Evolutionary conservation across 1,140 invertebrate species (phyloP), one percentile per base, ranked within the genome.

Genomic region (Diabrotica undecimpunctata): DNA sequence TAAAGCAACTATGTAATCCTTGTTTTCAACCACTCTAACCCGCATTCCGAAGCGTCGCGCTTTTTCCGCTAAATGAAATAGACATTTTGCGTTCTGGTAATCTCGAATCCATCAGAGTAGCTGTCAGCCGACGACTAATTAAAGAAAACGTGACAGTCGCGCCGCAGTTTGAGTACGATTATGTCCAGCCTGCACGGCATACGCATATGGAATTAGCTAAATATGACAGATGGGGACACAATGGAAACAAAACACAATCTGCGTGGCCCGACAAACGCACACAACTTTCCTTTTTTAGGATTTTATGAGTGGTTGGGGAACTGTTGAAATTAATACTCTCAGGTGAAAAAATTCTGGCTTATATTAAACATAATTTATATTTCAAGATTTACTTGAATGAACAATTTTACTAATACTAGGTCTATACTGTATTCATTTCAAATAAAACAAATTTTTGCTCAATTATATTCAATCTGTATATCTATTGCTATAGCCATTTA

Each of bases 171-270:
- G 65, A 56, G 61, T 66, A 59, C 65, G 65, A 66, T 66, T 63
- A 66, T 66, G 61, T 66, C 57, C 36, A 39, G 35, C 5, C 38
- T 52, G 65, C 70, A 71, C 62, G 67, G n/a, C 8, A 66, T 66
- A 67, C 66, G 70, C 67, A 71, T 69, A 66, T 67, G 54, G 65
- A 67, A 71, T 71, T 68, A 68, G 54, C 54, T 57, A 64, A 69
- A 62, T 65, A 69, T 71, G 70, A 71, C 70, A 71, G 70, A 71
- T 71, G 62, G 60, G 67, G 41, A 46, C 41, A 71, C 70, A 69
- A 71, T 71, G 66, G 67, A 46, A 46, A 46, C 41, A 46, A 46
- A 65, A 71, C 69, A 71, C 62, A 65, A 64, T 65, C 67, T 67
- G 67, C 67, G 67, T 69, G 70, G 62, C 59, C 62, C 38, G 53